These are phyloP conservation scores for Drosophila rufa DNA, from an alignment of 1,140 invertebrate genomes.

Conservation along the genomic window DNA sequence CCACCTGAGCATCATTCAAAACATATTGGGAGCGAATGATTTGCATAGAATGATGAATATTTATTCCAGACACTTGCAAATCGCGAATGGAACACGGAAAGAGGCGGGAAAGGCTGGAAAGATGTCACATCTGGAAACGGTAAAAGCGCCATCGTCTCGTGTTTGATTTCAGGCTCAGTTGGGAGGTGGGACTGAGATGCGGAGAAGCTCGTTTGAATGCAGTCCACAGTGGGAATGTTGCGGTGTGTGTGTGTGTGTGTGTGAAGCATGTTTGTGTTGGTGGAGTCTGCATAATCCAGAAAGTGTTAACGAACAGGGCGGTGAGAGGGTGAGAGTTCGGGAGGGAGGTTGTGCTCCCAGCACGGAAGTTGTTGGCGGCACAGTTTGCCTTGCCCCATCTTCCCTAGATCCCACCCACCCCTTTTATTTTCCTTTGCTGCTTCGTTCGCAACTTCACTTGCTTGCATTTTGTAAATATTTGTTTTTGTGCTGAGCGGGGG, in stretches of 20 bases:
- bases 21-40: conserved; percentile 31
- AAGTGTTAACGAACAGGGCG: conserved; percentile 58
- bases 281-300: conserved; percentile 62
- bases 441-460: conserved; percentile 38
- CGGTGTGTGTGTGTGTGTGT: background rate
- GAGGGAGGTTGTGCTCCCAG: conserved; percentile 12
- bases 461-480: conserved; percentile 68
- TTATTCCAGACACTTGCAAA: conserved; percentile 37
- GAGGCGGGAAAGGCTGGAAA: background rate
- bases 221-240: conserved; percentile 12
- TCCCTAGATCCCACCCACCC: background rate
- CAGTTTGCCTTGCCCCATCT: conserved; percentile 55
- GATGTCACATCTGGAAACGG: conserved; percentile 45
- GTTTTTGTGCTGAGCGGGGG: conserved; percentile 17
- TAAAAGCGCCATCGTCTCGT: conserved; percentile 38
- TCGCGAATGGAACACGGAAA: conserved; percentile 27
- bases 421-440: conserved; percentile 30
- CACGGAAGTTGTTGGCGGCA: conserved; percentile 71
- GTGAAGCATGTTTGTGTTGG: conserved; percentile 6
- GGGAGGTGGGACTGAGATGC: background rate
- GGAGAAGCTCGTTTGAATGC: conserved; percentile 10
- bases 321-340: background rate
- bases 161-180: conserved; percentile 12
- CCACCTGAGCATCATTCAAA: conserved; percentile 37
- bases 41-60: conserved; percentile 53